phyloP scores from a whole-genome alignment of 2,888 invertebrate genomes.

The Agrotis puta region DNA sequence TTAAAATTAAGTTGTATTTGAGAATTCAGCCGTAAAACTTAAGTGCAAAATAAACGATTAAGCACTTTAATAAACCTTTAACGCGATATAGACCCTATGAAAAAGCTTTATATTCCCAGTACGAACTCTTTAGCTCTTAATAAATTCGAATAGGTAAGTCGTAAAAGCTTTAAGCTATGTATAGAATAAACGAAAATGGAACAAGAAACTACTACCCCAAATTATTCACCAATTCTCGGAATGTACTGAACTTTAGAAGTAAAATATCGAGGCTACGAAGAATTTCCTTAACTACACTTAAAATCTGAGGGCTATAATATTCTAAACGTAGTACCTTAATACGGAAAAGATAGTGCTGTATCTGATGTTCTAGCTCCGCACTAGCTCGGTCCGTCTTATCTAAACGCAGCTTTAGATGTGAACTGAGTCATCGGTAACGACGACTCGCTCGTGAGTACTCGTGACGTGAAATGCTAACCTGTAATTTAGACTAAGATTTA shows the following conservation, averaged over 20 bases:
- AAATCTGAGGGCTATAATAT: slow-evolving; percentile 33
- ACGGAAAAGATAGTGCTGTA: slow-evolving; percentile 50
- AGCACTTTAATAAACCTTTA: slow-evolving; percentile 42
- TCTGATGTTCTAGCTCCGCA: slow-evolving; percentile 45
- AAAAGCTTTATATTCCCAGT: slow-evolving; percentile 40
- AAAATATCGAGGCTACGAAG: slow-evolving; percentile 8
- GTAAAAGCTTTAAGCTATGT: slow-evolving; percentile 44
- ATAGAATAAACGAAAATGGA: slow-evolving; percentile 15
- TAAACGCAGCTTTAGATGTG: slow-evolving; percentile 54
- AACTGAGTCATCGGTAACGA: slow-evolving; percentile 82
- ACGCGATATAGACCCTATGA: slow-evolving; percentile 35
- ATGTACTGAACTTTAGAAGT: not conserved
- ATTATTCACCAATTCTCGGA: slow-evolving; percentile 6
- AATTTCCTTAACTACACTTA: slow-evolving; percentile 28
- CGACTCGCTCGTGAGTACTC: slow-evolving; percentile 77
- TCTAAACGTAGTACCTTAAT: slow-evolving; percentile 40
- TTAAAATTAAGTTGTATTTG: not conserved
- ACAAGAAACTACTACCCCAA: not conserved
- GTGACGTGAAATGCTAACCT: slow-evolving; percentile 80
- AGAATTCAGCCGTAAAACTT: slow-evolving; percentile 17
- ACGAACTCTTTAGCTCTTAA: slow-evolving; percentile 50
- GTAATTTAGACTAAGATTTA: slow-evolving; percentile 86
- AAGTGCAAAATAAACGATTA: slow-evolving; percentile 33
- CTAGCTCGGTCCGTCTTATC: slow-evolving; percentile 32
- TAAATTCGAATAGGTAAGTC: slow-evolving; percentile 55